Percentiles rank a stretch among this genome's conserved stretches.
phyloP scores from a whole-genome alignment of 2,113 vertebrate species.

The Bos taurus region DNA sequence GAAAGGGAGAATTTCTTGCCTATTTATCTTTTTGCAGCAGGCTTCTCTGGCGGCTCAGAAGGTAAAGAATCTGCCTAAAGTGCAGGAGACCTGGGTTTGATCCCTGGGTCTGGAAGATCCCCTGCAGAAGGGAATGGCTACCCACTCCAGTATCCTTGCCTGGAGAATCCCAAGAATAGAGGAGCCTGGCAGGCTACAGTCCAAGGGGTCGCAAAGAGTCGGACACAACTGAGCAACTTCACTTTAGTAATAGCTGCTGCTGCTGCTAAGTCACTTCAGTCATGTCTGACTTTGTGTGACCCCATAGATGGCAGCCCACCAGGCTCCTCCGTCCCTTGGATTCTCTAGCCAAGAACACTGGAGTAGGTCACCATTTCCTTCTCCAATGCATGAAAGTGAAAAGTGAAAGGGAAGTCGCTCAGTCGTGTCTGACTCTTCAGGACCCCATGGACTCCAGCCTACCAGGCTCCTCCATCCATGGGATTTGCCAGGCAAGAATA shows the following conservation, averaged over 20 bases:
- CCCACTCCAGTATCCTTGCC: background rate
- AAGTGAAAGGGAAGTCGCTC: too few relatives aligned
- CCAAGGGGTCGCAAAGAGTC: background rate
- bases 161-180: background rate
- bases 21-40: background rate
- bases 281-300: too few relatives aligned
- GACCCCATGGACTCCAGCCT: too few relatives aligned
- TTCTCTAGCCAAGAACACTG: too few relatives aligned
- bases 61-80: background rate
- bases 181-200: background rate
- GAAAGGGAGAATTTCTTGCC: background rate
- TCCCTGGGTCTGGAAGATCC: accelerated
- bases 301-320: too few relatives aligned
- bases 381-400: too few relatives aligned
- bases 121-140: background rate
- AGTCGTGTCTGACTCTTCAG: accelerated
- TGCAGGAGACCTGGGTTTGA: background rate
- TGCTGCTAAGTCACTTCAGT: too few relatives aligned
- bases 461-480: accelerated
- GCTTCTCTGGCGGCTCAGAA: background rate
- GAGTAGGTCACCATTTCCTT: too few relatives aligned
- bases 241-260: background rate
- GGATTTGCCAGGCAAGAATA: too few relatives aligned
- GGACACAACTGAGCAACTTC: accelerated
- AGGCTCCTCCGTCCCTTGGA: too few relatives aligned